phyloP scores from a whole-genome alignment of 2,113 vertebrate genomes.

The Sterna hirundo region DNA sequence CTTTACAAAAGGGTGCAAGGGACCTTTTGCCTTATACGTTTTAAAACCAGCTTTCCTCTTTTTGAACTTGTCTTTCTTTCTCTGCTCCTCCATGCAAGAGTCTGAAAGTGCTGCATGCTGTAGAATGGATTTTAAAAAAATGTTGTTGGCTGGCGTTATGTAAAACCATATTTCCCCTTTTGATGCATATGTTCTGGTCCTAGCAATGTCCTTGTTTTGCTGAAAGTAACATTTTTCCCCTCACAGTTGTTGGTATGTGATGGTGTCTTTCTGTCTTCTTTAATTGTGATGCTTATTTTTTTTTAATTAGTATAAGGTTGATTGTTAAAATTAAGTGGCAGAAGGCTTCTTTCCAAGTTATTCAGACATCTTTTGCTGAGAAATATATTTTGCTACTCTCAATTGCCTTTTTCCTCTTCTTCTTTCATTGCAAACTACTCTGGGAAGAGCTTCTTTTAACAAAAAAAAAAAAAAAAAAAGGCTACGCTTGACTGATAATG shows the following conservation, averaged over 20 bases:
- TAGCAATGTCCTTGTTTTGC: conserved; percentile 57
- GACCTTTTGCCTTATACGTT: not conserved
- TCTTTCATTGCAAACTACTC: conserved; percentile 80
- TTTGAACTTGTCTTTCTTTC: conserved; percentile 2
- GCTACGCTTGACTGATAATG: conserved; percentile 86
- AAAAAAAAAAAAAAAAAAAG: conserved; percentile 60
- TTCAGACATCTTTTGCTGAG: conserved; percentile 64
- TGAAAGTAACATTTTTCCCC: conserved; percentile 57
- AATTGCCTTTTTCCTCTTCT: conserved; percentile 71
- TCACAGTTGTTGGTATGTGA: conserved; percentile 38
- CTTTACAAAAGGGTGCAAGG: conserved; percentile 8
- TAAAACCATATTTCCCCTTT: conserved; percentile 63
- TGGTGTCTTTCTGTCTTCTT: conserved; percentile 62
- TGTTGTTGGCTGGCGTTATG: conserved; percentile 43
- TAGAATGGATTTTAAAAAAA: not conserved
- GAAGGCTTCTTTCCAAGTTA: conserved; percentile 56
- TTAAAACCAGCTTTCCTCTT: not conserved
- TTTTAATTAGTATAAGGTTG: conserved; percentile 56
- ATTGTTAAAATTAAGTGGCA: conserved; percentile 69
- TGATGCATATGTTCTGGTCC: conserved; percentile 56
- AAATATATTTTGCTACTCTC: conserved; percentile 74
- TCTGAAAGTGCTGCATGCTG: conserved; percentile 34
- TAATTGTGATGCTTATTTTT: conserved; percentile 19
- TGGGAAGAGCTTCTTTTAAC: conserved; percentile 72
- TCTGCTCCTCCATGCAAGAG: not conserved